Conservation (phyloP, 2,888 invertebrate genomes). For the Acleris emargana region DNA sequence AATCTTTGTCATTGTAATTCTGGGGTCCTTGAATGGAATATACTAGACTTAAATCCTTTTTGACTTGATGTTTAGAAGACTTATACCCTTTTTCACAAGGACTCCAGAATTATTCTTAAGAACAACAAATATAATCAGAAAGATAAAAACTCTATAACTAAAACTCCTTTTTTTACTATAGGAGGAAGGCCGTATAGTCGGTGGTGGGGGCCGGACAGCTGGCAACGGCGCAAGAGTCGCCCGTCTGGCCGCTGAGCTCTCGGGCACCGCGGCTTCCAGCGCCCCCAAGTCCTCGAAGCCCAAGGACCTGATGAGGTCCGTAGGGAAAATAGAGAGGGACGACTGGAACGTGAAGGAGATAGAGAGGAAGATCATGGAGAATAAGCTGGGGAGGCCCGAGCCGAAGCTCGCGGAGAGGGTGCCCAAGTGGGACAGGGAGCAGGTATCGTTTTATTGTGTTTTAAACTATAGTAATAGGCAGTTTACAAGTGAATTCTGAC, state of each 20-base stretch:
- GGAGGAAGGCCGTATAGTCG: slow-evolving; percentile 72
- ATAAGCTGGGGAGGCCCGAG: slow-evolving; percentile 86
- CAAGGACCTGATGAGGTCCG: slow-evolving; percentile 92
- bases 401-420: slow-evolving; percentile 88
- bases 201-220: slow-evolving; percentile 59
- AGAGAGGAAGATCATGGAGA: slow-evolving; percentile 93
- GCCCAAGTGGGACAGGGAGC: slow-evolving; percentile 95
- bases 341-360: slow-evolving; percentile 97
- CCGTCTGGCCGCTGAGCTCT: slow-evolving; percentile 88
- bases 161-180: slow-evolving; percentile 38
- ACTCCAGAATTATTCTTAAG: too few relatives aligned
- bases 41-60: too few relatives aligned
- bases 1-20: too few relatives aligned
- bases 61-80: too few relatives aligned
- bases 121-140: too few relatives aligned
- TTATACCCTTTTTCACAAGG: too few relatives aligned
- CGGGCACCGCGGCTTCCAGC: slow-evolving; percentile 82
- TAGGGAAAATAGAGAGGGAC: slow-evolving; percentile 93
- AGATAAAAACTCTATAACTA: not conserved
- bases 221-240: slow-evolving; percentile 70
- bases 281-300: slow-evolving; percentile 87
- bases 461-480: too few relatives aligned
- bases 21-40: too few relatives aligned
- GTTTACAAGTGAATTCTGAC: too few relatives aligned
- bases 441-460: slow-evolving; percentile 64